These are phyloP conservation scores for Percopsis transmontana DNA, from an alignment of 2,113 vertebrate species.

Conservation along the genomic window DNA sequence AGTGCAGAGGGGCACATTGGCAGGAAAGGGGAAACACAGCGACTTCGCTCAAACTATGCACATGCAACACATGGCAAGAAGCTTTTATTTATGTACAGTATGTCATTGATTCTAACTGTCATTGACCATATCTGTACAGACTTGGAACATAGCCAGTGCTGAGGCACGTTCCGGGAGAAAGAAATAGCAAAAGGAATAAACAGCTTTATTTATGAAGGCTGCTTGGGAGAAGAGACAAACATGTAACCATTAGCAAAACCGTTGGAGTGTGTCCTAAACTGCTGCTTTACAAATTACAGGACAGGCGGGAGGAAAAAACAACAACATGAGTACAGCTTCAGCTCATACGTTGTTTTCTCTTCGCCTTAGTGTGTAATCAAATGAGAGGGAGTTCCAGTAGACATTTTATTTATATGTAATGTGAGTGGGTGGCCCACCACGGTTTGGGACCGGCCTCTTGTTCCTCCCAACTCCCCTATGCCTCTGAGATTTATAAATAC, in stretches of 20 bases:
- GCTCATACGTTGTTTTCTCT: constrained; percentile 15
- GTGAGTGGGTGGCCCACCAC: constrained; percentile 39
- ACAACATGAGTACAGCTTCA: constrained; percentile 1
- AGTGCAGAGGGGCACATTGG: neutral
- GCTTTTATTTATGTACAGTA: constrained; percentile 5
- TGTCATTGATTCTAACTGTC: neutral
- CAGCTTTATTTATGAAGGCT: neutral
- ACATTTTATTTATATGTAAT: constrained; percentile 37
- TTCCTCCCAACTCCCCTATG: constrained; percentile 49
- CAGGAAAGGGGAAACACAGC: neutral
- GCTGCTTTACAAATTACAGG: constrained; percentile 12
- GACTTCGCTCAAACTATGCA: too few species aligned
- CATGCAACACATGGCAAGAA: too few species aligned
- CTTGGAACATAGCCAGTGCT: too few species aligned
- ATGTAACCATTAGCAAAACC: constrained; percentile 23
- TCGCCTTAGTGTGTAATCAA: constrained; percentile 25
- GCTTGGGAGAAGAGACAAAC: neutral
- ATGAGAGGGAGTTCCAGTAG: constrained; percentile 36
- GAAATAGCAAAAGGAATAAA: constrained; percentile 2
- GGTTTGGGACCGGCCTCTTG: constrained; percentile 37
- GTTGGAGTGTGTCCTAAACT: neutral
- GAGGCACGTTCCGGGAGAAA: neutral
- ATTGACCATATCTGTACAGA: too few species aligned
- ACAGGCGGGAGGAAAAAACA: neutral
- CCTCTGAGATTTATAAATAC: constrained; percentile 5